Conservation (phyloP, 2,888 invertebrate species). For the Aleiodes testaceus region DNA sequence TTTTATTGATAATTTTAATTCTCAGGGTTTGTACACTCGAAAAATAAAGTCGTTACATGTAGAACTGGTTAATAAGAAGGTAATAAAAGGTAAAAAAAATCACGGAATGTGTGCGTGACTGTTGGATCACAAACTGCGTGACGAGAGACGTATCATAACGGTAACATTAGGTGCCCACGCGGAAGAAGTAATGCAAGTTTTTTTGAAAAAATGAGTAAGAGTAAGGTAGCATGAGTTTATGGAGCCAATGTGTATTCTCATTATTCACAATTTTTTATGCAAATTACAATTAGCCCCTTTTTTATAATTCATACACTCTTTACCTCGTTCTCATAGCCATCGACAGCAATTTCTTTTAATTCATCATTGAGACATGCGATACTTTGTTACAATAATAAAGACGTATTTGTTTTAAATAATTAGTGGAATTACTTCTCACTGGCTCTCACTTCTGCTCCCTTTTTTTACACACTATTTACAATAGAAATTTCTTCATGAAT, state of each 20-base stretch:
- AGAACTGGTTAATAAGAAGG: slow-evolving; percentile 26
- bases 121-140: slow-evolving; percentile 37
- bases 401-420: slow-evolving; percentile 6
- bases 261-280: slow-evolving; percentile 14
- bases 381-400: neutral
- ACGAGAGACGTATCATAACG: slow-evolving; percentile 50
- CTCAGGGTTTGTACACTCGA: neutral
- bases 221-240: slow-evolving; percentile 23
- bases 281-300: neutral
- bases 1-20: neutral
- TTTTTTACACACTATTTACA: neutral
- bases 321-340: slow-evolving; percentile 10
- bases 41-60: slow-evolving; percentile 1
- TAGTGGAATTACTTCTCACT: slow-evolving; percentile 37
- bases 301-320: neutral
- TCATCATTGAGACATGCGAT: slow-evolving; percentile 22
- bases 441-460: neutral
- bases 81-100: neutral
- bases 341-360: neutral
- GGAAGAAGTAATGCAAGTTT: slow-evolving; percentile 42
- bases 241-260: slow-evolving; percentile 38
- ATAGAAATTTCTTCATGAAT: slow-evolving; percentile 22
- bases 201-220: slow-evolving; percentile 17
- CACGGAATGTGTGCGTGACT: slow-evolving; percentile 41
- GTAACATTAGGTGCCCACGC: slow-evolving; percentile 50